Base-by-base conservation (phyloP, 2,113 vertebrate species). In the Petromus typicus region DNA sequence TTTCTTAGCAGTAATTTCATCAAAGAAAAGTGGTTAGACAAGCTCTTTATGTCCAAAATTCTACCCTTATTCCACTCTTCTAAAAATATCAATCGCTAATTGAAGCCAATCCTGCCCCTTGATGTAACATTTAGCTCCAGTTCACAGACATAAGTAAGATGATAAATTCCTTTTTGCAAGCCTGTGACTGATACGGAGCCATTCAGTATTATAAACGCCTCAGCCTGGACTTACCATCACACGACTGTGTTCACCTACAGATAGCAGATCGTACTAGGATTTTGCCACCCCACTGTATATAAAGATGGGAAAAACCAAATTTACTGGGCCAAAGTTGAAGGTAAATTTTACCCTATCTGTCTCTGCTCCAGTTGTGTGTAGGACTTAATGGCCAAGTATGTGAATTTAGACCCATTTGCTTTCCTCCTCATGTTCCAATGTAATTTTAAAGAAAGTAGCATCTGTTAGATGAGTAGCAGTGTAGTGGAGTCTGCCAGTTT, bases 191-290 rank as follows among this genome's bases (percentile, higher is more conserved):
- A 69, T 40, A 45, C 32, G 84, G 51, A 96, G 67, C 3, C 7
- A 81, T 54, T 81, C 20, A 37, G 10, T 61, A 93, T 66, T 91
- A 86, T 23, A 91, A 91, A 89, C 79, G 30, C 64, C 61, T 91
- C 48, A 14, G 1, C 43, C 43, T 94, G 78, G n/a, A 22, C 23
- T 92, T 18, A 8, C 40, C 93, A 79, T 90, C 92, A 73, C 8
- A 90, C 40, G 96, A 95, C 92, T 86, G 67, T 89, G 63, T 61
- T 85, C 67, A 94, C 18, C 17, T 75, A 54, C 64, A 78, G 10
- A 67, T 64, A 83, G 76, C 57, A 83, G n/a, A 75, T 90, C 37
- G 34, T 27, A 48, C 0, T 85, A 45, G 27, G 56, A 69, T 88
- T 94, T 76, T 88, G 9, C 20, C 83, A 82, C 91, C 5, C 32